Conservation (phyloP, 1,140 invertebrate species). For the Drosophila nigromelanica region DNA sequence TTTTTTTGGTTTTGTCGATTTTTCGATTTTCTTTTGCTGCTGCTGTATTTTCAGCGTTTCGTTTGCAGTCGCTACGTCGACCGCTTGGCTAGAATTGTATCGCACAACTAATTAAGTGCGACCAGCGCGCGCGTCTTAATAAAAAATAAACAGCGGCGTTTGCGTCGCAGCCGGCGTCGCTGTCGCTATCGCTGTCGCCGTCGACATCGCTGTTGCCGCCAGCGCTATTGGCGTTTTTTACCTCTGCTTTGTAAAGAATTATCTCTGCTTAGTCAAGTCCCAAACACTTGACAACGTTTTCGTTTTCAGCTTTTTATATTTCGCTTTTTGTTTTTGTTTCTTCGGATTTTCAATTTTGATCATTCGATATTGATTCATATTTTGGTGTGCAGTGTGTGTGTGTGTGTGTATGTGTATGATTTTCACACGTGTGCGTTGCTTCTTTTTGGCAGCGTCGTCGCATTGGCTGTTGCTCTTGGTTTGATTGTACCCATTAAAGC, state of each 20-base stretch:
- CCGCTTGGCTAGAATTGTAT: slow-evolving; percentile 79
- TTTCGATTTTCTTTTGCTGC: not conserved
- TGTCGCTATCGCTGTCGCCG: not conserved
- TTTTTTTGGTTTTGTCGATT: not conserved
- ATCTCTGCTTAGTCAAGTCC: slow-evolving; percentile 28
- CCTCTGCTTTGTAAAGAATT: slow-evolving; percentile 14
- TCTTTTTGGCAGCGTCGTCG: not conserved
- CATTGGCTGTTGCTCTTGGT: not conserved
- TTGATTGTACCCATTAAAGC: not conserved
- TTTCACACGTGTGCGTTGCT: not conserved
- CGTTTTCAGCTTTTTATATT: too few species aligned
- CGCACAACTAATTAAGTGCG: slow-evolving; percentile 81
- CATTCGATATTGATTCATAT: slow-evolving; percentile 3
- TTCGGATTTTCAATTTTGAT: slow-evolving; percentile 3
- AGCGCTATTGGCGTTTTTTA: slow-evolving; percentile 10
- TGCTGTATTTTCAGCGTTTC: too few species aligned
- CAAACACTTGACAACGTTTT: slow-evolving; percentile 13
- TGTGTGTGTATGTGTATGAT: not conserved
- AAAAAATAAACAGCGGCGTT: slow-evolving; percentile 58
- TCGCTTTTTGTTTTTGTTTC: slow-evolving; percentile 1
- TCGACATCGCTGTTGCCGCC: slow-evolving; percentile 4
- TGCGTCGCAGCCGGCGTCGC: slow-evolving; percentile 20
- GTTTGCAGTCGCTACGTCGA: slow-evolving; percentile 39
- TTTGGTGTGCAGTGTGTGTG: not conserved
- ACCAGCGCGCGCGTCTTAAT: slow-evolving; percentile 74